Percentiles rank a stretch among this genome's conserved stretches.
Evolutionary conservation across 2,797 vertebrate species (phyloP).

Genomic region (Argyrosomus regius): DNA sequence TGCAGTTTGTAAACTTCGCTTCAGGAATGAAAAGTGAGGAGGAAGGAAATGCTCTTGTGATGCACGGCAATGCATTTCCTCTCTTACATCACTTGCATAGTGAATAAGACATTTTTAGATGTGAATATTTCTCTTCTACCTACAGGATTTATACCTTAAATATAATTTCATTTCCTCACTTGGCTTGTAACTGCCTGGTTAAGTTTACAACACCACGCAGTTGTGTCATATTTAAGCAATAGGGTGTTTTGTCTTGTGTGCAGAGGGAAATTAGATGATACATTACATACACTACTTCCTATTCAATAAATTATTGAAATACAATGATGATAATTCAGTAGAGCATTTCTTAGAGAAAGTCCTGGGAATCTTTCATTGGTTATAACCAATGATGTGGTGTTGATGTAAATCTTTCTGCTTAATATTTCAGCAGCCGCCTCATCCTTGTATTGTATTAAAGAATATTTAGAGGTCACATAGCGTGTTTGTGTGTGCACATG

Average conservation of each 20-base stretch:
- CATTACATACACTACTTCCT: constrained; percentile 11
- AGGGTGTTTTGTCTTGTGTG: constrained; percentile 15
- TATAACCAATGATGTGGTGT: constrained; percentile 26
- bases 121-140: constrained; percentile 9
- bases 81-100: constrained; percentile 5
- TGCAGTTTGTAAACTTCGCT: constrained; percentile 53
- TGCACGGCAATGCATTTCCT: constrained; percentile 17
- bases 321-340: constrained; percentile 18
- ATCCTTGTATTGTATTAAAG: constrained; percentile 52
- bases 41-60: constrained; percentile 28
- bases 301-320: constrained; percentile 37
- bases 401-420: constrained; percentile 64
- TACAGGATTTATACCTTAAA: constrained; percentile 26
- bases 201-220: neutral
- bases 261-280: constrained; percentile 23
- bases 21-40: constrained; percentile 46
- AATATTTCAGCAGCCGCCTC: constrained; percentile 71
- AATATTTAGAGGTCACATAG: constrained; percentile 72
- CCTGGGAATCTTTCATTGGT: constrained; percentile 29
- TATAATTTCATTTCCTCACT: constrained; percentile 19
- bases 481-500: constrained; percentile 27
- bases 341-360: constrained; percentile 1
- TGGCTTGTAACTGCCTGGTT: constrained; percentile 31
- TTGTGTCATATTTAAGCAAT: constrained; percentile 21
- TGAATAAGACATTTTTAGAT: neutral